Conservation (phyloP, 2,113 vertebrate species). For the Neotragus pygmaeus region DNA sequence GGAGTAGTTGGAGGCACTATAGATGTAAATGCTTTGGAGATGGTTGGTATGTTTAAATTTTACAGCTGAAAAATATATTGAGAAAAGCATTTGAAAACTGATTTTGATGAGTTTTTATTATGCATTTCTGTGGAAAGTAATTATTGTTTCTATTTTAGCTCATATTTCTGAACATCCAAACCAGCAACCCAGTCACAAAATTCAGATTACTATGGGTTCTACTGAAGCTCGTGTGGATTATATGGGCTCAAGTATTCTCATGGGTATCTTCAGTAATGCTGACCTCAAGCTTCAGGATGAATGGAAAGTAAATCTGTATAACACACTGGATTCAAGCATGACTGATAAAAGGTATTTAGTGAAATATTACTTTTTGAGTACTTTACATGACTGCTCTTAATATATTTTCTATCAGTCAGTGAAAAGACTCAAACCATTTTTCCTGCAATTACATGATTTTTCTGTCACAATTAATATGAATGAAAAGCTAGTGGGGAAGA, state of each 20-base stretch:
- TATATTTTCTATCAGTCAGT: neutral
- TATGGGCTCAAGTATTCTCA: constrained; percentile 98
- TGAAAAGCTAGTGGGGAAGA: neutral
- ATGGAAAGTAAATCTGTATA: constrained; percentile 97
- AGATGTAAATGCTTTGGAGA: constrained; percentile 97
- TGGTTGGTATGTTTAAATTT: constrained; percentile 93
- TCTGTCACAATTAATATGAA: neutral
- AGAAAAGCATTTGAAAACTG: neutral
- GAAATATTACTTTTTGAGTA: neutral
- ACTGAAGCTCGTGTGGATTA: constrained; percentile 98
- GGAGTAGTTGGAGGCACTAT: constrained; percentile 99
- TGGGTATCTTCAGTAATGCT: constrained; percentile 99
- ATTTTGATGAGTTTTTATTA: neutral
- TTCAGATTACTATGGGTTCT: constrained; percentile 99
- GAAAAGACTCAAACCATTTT: neutral
- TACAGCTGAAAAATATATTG: neutral
- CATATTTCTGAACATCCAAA: constrained; percentile 99
- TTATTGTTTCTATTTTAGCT: constrained; percentile 79
- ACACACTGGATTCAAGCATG: constrained; percentile 87
- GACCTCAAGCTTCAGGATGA: constrained; percentile 97
- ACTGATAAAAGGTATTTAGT: constrained; percentile 93
- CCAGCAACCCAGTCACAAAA: constrained; percentile 97
- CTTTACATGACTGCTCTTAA: neutral
- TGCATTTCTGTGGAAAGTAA: constrained; percentile 1
- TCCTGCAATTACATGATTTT: neutral